Conservation (phyloP, 2,113 vertebrate genomes). For the Neotragus pygmaeus region DNA sequence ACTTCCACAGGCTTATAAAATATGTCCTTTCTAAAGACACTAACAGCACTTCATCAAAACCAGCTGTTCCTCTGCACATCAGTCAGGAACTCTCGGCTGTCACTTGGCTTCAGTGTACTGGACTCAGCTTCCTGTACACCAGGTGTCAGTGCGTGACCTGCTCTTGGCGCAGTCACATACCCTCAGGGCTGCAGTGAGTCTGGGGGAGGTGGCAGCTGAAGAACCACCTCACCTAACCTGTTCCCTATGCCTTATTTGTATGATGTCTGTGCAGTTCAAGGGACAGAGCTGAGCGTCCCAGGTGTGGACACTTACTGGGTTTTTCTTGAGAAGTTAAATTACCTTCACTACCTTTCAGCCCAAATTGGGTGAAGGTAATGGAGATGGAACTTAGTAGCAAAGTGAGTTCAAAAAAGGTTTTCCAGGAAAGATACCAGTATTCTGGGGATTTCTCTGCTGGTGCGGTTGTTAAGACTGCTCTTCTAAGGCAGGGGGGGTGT, state of each 20-base stretch:
- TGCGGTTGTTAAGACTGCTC: neutral
- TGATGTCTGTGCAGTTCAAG: neutral
- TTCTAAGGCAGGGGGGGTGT: neutral
- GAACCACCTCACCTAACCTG: neutral
- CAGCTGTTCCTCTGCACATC: neutral
- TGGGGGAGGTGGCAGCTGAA: neutral
- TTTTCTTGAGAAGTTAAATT: neutral
- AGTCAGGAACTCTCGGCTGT: neutral
- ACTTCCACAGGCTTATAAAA: neutral
- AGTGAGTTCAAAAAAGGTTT: too few relatives aligned
- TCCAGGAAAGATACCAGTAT: neutral
- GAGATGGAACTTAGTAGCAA: neutral
- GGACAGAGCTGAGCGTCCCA: neutral
- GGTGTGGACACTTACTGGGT: neutral
- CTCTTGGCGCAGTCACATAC: neutral
- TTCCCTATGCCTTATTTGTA: neutral
- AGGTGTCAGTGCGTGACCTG: neutral
- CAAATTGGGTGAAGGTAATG: neutral
- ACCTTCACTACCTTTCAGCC: neutral
- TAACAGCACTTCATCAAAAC: neutral
- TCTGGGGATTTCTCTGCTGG: neutral
- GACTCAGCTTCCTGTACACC: neutral
- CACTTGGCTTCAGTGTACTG: neutral
- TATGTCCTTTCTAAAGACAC: neutral
- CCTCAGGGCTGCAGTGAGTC: neutral